A percentile compares a stretch with the other conserved stretches of the same genome.
These are phyloP conservation scores for Naso thynnoides DNA, from an alignment of 2,797 vertebrate species.

Conservation along the genomic window DNA sequence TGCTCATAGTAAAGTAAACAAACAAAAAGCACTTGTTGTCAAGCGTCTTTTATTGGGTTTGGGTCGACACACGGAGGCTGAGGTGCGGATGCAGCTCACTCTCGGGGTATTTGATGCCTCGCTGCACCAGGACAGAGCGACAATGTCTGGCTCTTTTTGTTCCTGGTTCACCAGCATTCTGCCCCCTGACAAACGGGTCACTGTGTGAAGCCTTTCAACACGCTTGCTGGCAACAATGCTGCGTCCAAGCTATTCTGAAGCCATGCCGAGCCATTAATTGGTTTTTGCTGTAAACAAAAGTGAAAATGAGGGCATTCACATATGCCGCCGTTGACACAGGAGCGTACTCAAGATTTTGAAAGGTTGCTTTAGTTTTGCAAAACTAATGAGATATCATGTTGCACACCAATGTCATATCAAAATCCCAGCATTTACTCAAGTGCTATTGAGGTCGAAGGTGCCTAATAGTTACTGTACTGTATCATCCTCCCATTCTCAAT, in stretches of 20 bases:
- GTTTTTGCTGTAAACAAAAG: constrained; percentile 75
- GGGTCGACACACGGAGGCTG: constrained; percentile 36
- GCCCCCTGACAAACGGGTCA: constrained; percentile 72
- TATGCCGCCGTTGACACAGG: constrained; percentile 42
- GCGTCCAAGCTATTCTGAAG: constrained; percentile 59
- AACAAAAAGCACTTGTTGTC: constrained; percentile 40
- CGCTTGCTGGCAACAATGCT: constrained; percentile 59
- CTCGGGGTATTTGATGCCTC: constrained; percentile 74
- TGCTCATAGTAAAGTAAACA: constrained; percentile 25
- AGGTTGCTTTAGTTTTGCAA: constrained; percentile 41
- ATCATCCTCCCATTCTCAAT: constrained; percentile 4
- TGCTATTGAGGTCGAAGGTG: constrained; percentile 51
- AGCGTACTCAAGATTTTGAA: constrained; percentile 22
- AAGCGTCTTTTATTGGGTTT: constrained; percentile 34
- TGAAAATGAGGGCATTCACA: constrained; percentile 66
- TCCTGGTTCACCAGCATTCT: constrained; percentile 63
- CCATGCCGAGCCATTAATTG: constrained; percentile 73
- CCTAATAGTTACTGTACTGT: background rate
- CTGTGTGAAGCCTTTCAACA: constrained; percentile 68
- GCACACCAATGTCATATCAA: constrained; percentile 13
- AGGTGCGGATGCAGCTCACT: constrained; percentile 61
- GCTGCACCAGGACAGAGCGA: constrained; percentile 78
- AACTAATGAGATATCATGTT: constrained; percentile 32
- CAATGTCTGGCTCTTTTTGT: constrained; percentile 77
- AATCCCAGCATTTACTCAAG: constrained; percentile 18